Base-by-base conservation (phyloP, 2,113 vertebrate genomes). In the Tympanuchus pallidicinctus region DNA sequence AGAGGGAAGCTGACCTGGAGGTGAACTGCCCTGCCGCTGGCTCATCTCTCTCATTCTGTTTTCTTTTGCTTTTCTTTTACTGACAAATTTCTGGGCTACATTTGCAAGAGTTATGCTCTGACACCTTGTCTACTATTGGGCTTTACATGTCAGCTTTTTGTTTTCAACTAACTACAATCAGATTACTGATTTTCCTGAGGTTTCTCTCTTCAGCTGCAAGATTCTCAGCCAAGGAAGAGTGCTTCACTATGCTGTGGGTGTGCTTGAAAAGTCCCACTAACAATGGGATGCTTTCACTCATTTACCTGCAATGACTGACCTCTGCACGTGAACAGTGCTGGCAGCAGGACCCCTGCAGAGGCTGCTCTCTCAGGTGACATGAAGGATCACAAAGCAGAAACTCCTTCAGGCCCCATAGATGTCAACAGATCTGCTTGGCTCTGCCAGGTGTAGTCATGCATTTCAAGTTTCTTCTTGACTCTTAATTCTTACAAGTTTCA, bases 381-480 rank as follows among this genome's bases (percentile, higher is more conserved):
- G 50, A 45, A 78, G 72, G 34, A n/a, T 94, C 60, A 3, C 21
- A 25, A 36, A 43, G 32, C 79, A 88, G 85, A 47, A 88, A 74
- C 7, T 21, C 86, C 80, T 93, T 47, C 1, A 0, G 65, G 76
- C 69, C 82, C 72, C 42, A 0, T 3, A 38, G 38, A 30, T 86
- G 86, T 47, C 82, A 81, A 56, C 64, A 79, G 88, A 73, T 57
- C 92, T 78, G 80, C 83, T 84, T 73, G 38, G 79, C 91, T 86
- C 61, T 73, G 78, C 90, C 1, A 13, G 66, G 63, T 54, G 87
- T 78, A 90, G 88, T 90, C 88, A 93, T 78, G 77, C 90, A 88
- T 96, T 96, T 93, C 30, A 93, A 78, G 63, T 66, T 84, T 75
- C 90, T 94, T 95, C 92, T 86, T 90, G 77, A 88, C 42, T 45